These are phyloP conservation scores for Siphonodentalium dalli DNA, from an alignment of 2,888 invertebrate genomes.

Conservation along the genomic window DNA sequence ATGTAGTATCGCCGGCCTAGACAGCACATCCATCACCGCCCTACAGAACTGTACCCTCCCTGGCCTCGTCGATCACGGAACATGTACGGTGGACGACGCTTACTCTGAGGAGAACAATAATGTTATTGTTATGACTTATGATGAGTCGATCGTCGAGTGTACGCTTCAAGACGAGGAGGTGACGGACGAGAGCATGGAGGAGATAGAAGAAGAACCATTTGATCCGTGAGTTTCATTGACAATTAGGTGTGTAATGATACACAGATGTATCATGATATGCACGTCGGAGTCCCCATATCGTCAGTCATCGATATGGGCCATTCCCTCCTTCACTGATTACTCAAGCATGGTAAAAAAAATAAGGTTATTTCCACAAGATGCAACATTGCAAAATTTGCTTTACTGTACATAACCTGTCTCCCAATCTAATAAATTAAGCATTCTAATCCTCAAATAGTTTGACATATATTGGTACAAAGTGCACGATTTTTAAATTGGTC, in stretches of 20 bases:
- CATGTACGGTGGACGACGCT: background rate
- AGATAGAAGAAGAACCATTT: constrained; percentile 76
- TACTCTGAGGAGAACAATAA: constrained; percentile 3
- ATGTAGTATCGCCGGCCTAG: background rate
- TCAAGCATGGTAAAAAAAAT: too few species aligned
- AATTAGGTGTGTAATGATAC: background rate
- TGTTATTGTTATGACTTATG: background rate
- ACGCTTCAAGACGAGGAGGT: constrained; percentile 45
- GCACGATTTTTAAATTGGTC: too few species aligned
- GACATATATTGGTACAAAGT: too few species aligned
- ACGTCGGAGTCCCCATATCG: too few species aligned
- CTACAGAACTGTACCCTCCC: background rate
- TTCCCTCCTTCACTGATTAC: too few species aligned
- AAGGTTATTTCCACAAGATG: too few species aligned
- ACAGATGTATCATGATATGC: too few species aligned
- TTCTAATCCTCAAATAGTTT: too few species aligned
- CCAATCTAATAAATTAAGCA: too few species aligned
- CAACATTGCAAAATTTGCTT: too few species aligned
- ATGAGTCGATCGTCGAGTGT: constrained; percentile 2
- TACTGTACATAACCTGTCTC: too few species aligned
- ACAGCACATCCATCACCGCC: background rate
- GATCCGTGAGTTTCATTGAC: constrained; percentile 72
- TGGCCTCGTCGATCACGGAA: background rate
- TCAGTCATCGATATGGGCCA: too few species aligned
- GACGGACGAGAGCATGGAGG: constrained; percentile 67